Conservation (phyloP, 1,140 invertebrate genomes). For the Psix sp. region DNA sequence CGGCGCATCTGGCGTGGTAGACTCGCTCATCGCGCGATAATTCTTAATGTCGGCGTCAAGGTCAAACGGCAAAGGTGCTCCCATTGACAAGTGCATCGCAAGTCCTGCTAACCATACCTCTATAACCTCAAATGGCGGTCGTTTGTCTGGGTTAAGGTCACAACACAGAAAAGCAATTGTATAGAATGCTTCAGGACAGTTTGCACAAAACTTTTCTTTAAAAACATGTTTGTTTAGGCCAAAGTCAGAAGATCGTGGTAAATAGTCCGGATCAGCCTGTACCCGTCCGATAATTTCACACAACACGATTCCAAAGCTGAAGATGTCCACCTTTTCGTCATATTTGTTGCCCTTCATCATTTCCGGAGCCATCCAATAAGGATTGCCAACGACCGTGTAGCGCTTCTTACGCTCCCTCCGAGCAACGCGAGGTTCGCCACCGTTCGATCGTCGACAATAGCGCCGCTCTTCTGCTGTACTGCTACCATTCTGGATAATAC, state of each 20-base stretch:
- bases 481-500: conserved; percentile 83
- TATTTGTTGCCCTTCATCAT: conserved; percentile 98
- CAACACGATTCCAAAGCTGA: conserved; percentile 96
- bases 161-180: conserved; percentile 92
- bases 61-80: conserved; percentile 81
- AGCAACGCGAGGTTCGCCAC: conserved; percentile 67
- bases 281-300: conserved; percentile 97
- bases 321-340: conserved; percentile 97
- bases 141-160: conserved; percentile 90
- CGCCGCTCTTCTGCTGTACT: conserved; percentile 68
- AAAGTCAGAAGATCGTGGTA: conserved; percentile 93
- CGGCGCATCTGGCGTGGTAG: conserved; percentile 79
- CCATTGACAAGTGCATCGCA: conserved; percentile 83
- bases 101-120: conserved; percentile 89
- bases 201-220: conserved; percentile 90
- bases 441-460: conserved; percentile 67
- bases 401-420: conserved; percentile 82
- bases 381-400: conserved; percentile 93
- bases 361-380: conserved; percentile 99
- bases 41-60: conserved; percentile 86
- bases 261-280: conserved; percentile 93
- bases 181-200: conserved; percentile 92
- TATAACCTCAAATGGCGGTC: conserved; percentile 91
- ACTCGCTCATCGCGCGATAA: conserved; percentile 81
- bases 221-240: conserved; percentile 93